Base-by-base conservation (phyloP, 2,113 vertebrate genomes). In the Xyliphius kryptos region DNA sequence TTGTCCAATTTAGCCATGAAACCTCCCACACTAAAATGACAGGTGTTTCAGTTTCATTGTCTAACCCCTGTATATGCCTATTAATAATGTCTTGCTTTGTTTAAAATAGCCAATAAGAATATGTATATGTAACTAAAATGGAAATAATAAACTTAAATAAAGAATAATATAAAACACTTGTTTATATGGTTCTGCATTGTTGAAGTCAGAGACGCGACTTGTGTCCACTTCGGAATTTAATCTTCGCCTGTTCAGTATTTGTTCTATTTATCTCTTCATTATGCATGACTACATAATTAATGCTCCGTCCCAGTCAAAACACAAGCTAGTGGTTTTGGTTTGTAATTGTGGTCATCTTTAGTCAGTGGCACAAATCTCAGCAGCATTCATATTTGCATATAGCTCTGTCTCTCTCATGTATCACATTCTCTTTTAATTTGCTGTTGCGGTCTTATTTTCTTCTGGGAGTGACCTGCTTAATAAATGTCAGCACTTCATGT, bases 391-490 rank as follows among this genome's bases (percentile, higher is more conserved):
- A 72, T 65, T 52, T 62, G 44, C 44, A 49, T 19, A 20, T 41
- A 3, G 12, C 40, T 14, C 62, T 32, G 22, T 11, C 44, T 54
- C n/a, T n/a, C n/a, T n/a, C n/a, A n/a, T 53, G 21, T 26, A 6
- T 54, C 22, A 5, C 8, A 15, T 16, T 19, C 46, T 5, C 11
- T 14, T 9, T 17, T n/a, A 4, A n/a, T n/a, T n/a, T n/a, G n/a
- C n/a, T n/a, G n/a, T n/a, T n/a, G n/a, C n/a, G n/a, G n/a, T n/a
- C n/a, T n/a, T n/a, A n/a, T n/a, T n/a, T n/a, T n/a, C n/a, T n/a
- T n/a, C n/a, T n/a, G 43, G 54, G 22, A 20, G 60, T 67, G 68
- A 71, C 61, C 68, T 56, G 50, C 54, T 50, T 67, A 46, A 19
- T 51, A 63, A 46, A 71, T 53, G 51, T 48, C 40, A 12, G 13